Base-by-base conservation (phyloP, 2,113 vertebrate species). In the Pterocles orientalis region DNA sequence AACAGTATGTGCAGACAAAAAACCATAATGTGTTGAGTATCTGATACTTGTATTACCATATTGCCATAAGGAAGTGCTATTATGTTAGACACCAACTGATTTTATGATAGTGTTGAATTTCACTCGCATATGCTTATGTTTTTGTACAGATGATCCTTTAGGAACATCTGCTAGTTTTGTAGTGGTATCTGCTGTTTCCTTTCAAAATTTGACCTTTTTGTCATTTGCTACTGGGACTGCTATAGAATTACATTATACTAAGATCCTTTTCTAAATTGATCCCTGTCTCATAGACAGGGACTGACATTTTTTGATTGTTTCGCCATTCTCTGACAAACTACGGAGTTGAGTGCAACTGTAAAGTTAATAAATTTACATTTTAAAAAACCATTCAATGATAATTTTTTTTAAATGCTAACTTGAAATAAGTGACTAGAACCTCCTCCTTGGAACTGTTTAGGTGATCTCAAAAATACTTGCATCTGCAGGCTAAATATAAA, bases 91-190 rank as follows among this genome's bases (percentile, higher is more conserved):
- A 97, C 95, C 96, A 97, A 97, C 97, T 98, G 98, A 98, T 98
- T 98, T 95, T 1, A 61, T 94, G 98, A 98, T 98, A 98, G 98
- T 98, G 97, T 98, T 98, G 96, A 86, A 97, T 98, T 98, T 98
- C 98, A 97, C 97, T 97, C 97, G 97, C 98, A 98, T 98, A 98
- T 98, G 98, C 97, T 97, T 98, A 85, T 98, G 98, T 98, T 98
- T 98, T 98, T 98, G 97, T 97, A 95, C 97, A 97, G 98, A 98
- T 98, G 98, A 98, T 98, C 97, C 95, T 88, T 95, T 66, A 94
- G 96, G 96, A 98, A 98, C 98, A 98, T 98, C 98, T 98, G 98
- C 96, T 97, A 94, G 97, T 95, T 98, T 98, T 98, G 98, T 97
- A 93, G 86, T 97, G 97, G 97, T 98, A 98, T 98, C 98, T 98